Conservation (phyloP, 2,888 invertebrate species). For the Sipha maydis region DNA sequence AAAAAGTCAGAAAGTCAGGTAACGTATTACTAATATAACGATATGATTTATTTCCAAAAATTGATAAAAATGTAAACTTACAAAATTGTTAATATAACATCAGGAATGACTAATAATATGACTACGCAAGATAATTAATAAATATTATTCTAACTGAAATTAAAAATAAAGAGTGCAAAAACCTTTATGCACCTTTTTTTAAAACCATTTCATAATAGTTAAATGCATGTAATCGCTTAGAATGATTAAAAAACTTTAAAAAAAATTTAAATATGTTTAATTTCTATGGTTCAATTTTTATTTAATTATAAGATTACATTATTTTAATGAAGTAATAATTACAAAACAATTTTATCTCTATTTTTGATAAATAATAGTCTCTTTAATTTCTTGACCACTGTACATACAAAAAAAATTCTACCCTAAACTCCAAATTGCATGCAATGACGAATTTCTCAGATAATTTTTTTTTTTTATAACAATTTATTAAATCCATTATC, state of each 20-base stretch:
- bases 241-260: no score
- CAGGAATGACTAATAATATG: conserved; percentile 65
- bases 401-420: background rate
- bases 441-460: background rate
- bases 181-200: conserved; percentile 35
- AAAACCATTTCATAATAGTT: conserved; percentile 40
- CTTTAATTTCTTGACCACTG: background rate
- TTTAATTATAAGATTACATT: no score
- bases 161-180: background rate
- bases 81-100: conserved; percentile 28
- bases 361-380: background rate
- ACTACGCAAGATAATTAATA: conserved; percentile 6
- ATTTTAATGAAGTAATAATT: no score
- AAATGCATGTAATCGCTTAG: background rate
- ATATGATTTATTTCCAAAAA: conserved; percentile 35
- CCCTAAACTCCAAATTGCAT: background rate
- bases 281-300: no score
- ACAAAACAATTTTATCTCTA: no score
- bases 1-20: conserved; percentile 68
- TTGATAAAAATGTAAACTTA: background rate
- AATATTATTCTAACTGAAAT: background rate
- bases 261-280: no score
- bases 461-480: background rate
- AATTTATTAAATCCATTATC: background rate
- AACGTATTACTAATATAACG: conserved; percentile 34